Conservation (phyloP, 2,797 vertebrate species). For the Enteromius anoplus region DNA sequence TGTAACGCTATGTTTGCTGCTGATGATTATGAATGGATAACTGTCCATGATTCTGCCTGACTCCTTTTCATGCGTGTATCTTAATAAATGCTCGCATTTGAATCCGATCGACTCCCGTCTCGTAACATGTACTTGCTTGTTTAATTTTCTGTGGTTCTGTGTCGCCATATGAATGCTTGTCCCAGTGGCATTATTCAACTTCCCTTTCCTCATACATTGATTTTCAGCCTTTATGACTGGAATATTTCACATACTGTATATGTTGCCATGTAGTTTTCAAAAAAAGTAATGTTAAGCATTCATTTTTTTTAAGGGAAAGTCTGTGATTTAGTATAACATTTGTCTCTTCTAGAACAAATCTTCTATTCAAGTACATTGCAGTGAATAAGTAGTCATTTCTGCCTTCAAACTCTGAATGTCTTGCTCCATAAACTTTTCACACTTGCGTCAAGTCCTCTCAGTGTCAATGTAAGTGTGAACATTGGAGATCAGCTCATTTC, state of each 20-base stretch:
- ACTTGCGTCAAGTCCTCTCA: not conserved
- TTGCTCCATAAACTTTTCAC: not conserved
- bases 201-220: not conserved
- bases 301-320: not conserved
- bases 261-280: not conserved
- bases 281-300: not conserved
- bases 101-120: too few species aligned
- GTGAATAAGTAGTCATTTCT: not conserved
- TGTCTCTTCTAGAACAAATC: not conserved
- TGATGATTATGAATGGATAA: too few species aligned
- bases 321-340: not conserved
- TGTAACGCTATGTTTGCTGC: too few species aligned
- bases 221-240: not conserved
- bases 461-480: constrained; percentile 5
- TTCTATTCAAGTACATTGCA: not conserved
- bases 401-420: not conserved
- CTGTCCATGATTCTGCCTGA: too few species aligned
- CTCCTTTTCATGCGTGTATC: too few species aligned
- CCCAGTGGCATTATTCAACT: not conserved
- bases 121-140: not conserved
- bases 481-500: not conserved
- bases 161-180: not conserved
- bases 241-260: too few species aligned
- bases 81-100: too few species aligned
- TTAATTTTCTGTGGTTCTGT: not conserved